Evolutionary conservation across 92 coral and sea anemone genomes (phyloP), one percentile per base, ranked within the genome.

Genomic region (Paragorgia papillata): DNA sequence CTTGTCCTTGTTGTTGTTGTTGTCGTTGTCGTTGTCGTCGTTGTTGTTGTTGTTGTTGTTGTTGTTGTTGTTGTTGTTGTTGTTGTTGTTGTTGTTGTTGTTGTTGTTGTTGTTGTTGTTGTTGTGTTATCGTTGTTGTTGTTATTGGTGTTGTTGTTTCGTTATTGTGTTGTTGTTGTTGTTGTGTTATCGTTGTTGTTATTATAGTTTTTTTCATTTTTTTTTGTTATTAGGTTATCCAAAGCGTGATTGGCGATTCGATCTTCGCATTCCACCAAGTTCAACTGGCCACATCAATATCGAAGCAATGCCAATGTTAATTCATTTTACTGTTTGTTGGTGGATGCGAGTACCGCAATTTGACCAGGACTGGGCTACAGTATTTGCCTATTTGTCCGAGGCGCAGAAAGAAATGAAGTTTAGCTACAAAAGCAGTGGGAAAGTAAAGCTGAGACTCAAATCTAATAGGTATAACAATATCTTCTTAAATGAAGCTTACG

Each of bases 191-290:
- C 43, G 43, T n/a, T n/a, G n/a, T n/a, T n/a, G n/a, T n/a, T n/a
- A 22, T 22, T 22, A 17, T 14, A 13, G 18, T 22, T 3, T 4
- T 22, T 7, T 56, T 22, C 3, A 17, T 5, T 5, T 22, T 56
- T 56, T 6, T 2, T 2, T 25, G 22, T 7, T 6, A 44, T 68
- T 8, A 68, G 75, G 57, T 32, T 68, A 1, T 25, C 39, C 75
- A 13, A 46, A 46, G 40, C 19, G 75, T 26, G 59, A 68, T 19
- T 68, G 75, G 75, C 75, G 75, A 10, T 68, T 37, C 33, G 59
- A 49, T 33, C 39, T 68, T 6, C 75, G 75, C 12, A 44, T 68
- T 26, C n/a, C n/a, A n/a, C n/a, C n/a, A n/a, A 24, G 41, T 9
- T 4, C 58, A 44, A 7, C 2, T 21, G 75, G 22, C 1, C 2